A percentile compares a stretch with the other conserved stretches of the same genome.
Conservation (phyloP, 2,797 vertebrate species). For the Artibeus lituratus region DNA sequence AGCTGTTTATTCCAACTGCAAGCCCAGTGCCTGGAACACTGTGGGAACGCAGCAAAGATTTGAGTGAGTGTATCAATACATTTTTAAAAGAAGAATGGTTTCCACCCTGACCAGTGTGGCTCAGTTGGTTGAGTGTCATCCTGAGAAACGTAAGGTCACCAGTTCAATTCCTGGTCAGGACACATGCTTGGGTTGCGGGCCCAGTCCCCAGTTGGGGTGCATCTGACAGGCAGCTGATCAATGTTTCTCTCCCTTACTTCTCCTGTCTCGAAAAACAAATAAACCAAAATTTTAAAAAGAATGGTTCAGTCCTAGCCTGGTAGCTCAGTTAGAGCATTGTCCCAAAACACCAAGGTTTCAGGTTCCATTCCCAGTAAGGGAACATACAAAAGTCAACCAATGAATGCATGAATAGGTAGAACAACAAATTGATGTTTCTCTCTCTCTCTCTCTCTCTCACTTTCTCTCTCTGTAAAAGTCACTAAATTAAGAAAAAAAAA, state of each 20-base stretch:
- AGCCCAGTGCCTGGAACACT: neutral
- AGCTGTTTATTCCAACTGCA: neutral
- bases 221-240: neutral
- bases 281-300: neutral
- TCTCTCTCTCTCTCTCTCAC: neutral
- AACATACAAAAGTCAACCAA: neutral
- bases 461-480: neutral
- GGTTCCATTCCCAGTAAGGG: neutral
- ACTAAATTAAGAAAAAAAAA: no score
- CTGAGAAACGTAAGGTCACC: neutral
- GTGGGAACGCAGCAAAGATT: neutral
- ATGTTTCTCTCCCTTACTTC: neutral
- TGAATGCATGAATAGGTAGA: neutral
- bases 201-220: neutral
- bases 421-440: neutral
- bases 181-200: neutral
- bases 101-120: neutral
- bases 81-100: neutral
- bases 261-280: neutral
- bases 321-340: neutral
- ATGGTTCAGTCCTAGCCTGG: neutral
- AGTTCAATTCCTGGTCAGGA: neutral
- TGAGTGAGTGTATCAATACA: neutral
- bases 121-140: neutral
- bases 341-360: neutral